Percentiles rank a stretch among this genome's conserved stretches.
These are phyloP conservation scores for Cavia aperea DNA, from an alignment of 2,113 vertebrate species.

Conservation along the genomic window DNA sequence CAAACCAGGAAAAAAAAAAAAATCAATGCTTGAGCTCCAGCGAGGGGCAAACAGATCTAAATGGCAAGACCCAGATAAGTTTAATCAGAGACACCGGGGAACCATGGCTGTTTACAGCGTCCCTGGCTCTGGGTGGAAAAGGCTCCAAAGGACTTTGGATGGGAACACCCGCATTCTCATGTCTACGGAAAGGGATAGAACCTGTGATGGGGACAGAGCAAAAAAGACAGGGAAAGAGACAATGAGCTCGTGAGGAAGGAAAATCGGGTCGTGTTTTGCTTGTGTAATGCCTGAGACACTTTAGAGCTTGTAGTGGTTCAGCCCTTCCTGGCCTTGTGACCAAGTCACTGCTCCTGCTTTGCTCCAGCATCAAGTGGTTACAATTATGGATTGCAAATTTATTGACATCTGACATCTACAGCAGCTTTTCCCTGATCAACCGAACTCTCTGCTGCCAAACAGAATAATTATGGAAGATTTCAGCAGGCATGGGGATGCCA, in stretches of 20 bases:
- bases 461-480: slow-evolving; percentile 76
- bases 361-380: slow-evolving; percentile 58
- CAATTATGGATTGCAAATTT: slow-evolving; percentile 78
- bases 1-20: background rate
- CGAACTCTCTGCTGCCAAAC: slow-evolving; percentile 72
- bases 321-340: slow-evolving; percentile 4
- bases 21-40: slow-evolving; percentile 42
- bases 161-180: fast-evolving
- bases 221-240: background rate
- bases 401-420: slow-evolving; percentile 77
- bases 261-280: background rate
- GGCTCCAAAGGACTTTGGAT: background rate
- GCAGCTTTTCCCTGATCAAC: slow-evolving; percentile 76
- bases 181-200: background rate
- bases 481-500: slow-evolving; percentile 73
- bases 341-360: slow-evolving; percentile 33
- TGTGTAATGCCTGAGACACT: fast-evolving
- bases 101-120: background rate
- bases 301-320: background rate
- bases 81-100: slow-evolving; percentile 41
- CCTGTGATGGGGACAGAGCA: background rate
- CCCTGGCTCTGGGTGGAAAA: background rate
- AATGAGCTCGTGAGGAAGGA: background rate
- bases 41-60: slow-evolving; percentile 52
- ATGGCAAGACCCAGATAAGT: slow-evolving; percentile 29